These are phyloP conservation scores for Tenthredo notha DNA, from an alignment of 2,888 invertebrate genomes.

Conservation along the genomic window DNA sequence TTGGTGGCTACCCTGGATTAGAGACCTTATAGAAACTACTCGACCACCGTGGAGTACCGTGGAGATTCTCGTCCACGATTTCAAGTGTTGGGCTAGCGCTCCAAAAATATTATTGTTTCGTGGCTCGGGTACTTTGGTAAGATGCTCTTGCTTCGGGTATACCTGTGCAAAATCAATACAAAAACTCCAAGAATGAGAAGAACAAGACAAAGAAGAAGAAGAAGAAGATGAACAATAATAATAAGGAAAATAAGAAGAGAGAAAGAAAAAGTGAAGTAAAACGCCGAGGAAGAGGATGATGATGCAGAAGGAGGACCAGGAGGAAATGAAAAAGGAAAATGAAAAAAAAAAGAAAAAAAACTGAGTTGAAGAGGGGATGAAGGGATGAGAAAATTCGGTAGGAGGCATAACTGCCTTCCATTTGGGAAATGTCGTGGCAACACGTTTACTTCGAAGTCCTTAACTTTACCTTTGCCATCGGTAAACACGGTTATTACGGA, in stretches of 20 bases:
- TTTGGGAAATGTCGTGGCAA: slow-evolving; percentile 39
- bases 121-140: not conserved
- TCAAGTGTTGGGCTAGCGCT: slow-evolving; percentile 44
- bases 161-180: slow-evolving; percentile 14
- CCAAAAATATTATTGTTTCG: slow-evolving; percentile 46
- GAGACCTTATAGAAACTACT: slow-evolving; percentile 13
- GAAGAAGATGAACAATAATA: not conserved
- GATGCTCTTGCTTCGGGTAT: not conserved
- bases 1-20: slow-evolving; percentile 14
- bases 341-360: slow-evolving; percentile 19
- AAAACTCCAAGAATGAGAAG: slow-evolving; percentile 9
- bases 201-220: slow-evolving; percentile 9
- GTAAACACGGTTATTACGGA: slow-evolving; percentile 31
- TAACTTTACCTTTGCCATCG: slow-evolving; percentile 30
- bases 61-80: slow-evolving; percentile 14
- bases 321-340: slow-evolving; percentile 14
- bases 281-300: not conserved
- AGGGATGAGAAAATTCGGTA: slow-evolving; percentile 22
- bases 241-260: not conserved
- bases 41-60: not conserved
- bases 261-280: not conserved
- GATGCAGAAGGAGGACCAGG: not conserved
- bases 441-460: slow-evolving; percentile 20
- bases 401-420: slow-evolving; percentile 18
- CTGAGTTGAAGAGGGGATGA: not conserved